Percentiles rank a stretch among this genome's conserved stretches.
Conservation (phyloP, 30 jellyfish, hydroid and myxozoan genomes). For the Hydractinia symbiolongicarpus region DNA sequence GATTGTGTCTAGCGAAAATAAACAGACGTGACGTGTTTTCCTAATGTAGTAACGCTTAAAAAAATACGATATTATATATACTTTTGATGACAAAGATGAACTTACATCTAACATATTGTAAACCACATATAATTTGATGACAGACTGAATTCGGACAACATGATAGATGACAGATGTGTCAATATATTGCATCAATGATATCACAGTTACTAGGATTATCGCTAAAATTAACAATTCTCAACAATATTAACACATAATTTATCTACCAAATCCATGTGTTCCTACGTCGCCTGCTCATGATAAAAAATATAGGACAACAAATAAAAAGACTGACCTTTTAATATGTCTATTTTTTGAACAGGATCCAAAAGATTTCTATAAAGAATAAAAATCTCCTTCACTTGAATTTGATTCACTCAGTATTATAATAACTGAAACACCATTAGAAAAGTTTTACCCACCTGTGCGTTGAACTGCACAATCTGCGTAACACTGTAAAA, state of each 20-base stretch:
- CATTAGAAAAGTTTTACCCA: not conserved
- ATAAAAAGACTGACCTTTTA: constrained; percentile 53
- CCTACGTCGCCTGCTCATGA: not conserved
- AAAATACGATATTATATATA: too few species aligned
- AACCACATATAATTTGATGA: constrained; percentile 86
- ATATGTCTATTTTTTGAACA: constrained; percentile 78
- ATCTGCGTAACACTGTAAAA: constrained; percentile 23
- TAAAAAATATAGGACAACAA: not conserved
- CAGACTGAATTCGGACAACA: constrained; percentile 90
- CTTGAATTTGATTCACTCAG: not conserved
- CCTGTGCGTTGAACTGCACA: constrained; percentile 5
- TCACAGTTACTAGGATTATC: constrained; percentile 53
- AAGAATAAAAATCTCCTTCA: not conserved
- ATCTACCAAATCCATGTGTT: not conserved
- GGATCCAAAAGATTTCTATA: constrained; percentile 57
- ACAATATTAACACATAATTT: not conserved
- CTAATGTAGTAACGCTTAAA: too few species aligned
- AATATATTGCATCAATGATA: constrained; percentile 61
- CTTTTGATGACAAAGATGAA: not conserved
- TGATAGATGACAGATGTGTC: constrained; percentile 93
- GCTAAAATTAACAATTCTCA: constrained; percentile 25
- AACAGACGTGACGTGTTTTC: too few species aligned
- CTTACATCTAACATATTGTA: constrained; percentile 98
- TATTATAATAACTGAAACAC: not conserved
- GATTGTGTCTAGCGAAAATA: too few species aligned